Conservation (phyloP, 2,113 vertebrate species). For the Syngnathus scovelli region DNA sequence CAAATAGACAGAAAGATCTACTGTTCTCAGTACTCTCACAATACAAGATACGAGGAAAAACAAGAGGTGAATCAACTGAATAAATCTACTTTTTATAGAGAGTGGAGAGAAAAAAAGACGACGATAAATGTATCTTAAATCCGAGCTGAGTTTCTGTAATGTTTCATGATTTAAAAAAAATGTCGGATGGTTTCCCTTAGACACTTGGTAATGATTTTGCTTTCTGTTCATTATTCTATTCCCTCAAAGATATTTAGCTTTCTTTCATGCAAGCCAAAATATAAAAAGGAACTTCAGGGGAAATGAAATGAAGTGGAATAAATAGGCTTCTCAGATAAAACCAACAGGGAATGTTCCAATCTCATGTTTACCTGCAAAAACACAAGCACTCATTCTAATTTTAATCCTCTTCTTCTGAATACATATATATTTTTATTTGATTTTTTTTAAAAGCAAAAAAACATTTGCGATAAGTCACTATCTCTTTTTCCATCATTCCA, state of each 20-base stretch:
- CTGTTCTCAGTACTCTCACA: neutral
- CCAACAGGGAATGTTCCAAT: slow-evolving; percentile 33
- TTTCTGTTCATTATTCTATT: slow-evolving; percentile 32
- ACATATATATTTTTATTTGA: slow-evolving; percentile 38
- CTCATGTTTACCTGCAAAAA: slow-evolving; percentile 51
- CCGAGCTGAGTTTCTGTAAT: neutral
- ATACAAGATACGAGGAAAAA: neutral
- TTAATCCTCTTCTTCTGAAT: slow-evolving; percentile 66
- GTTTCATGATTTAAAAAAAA: neutral
- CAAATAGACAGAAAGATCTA: slow-evolving; percentile 2
- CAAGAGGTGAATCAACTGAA: neutral
- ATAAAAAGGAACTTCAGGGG: slow-evolving; percentile 28
- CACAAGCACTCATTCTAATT: slow-evolving; percentile 43
- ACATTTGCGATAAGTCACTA: slow-evolving; percentile 68
- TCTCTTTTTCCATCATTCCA: slow-evolving; percentile 63
- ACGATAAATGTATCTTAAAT: neutral
- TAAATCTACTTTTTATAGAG: neutral
- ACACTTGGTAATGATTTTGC: slow-evolving; percentile 10
- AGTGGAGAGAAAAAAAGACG: neutral
- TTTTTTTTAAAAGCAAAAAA: slow-evolving; percentile 50
- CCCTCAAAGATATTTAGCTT: slow-evolving; percentile 34
- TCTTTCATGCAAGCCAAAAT: slow-evolving; percentile 29
- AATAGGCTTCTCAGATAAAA: slow-evolving; percentile 38
- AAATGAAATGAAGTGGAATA: slow-evolving; percentile 39
- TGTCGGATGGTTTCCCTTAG: neutral